phyloP scores from a whole-genome alignment of 2,888 invertebrate genomes.

The Trichopria drosophilae region DNA sequence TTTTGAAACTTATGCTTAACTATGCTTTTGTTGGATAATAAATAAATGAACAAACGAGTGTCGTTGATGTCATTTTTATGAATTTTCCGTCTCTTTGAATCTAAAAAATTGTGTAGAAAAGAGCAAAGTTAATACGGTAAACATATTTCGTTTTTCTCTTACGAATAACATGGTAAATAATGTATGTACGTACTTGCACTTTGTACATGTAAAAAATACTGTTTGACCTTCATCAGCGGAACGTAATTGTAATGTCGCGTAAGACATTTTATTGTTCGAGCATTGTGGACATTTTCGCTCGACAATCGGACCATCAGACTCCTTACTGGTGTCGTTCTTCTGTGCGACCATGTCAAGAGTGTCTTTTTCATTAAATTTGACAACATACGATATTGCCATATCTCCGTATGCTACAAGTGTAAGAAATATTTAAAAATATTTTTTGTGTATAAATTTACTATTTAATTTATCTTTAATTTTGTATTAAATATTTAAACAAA shows the following conservation, averaged over 20 bases:
- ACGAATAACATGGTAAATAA: conserved; percentile 2
- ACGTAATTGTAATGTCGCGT: conserved; percentile 89
- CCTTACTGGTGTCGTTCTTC: conserved; percentile 46
- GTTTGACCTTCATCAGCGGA: conserved; percentile 99
- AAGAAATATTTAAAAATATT: conserved; percentile 9
- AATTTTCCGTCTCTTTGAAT: conserved; percentile 76
- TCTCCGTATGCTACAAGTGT: conserved; percentile 65
- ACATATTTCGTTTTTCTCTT: too few species aligned
- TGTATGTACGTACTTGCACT: conserved; percentile 75
- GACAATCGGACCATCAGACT: conserved; percentile 76
- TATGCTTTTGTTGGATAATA: background rate
- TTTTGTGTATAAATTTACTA: background rate
- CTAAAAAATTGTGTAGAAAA: conserved; percentile 60
- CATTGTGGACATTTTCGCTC: conserved; percentile 85
- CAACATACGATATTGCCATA: conserved; percentile 69
- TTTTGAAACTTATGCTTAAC: background rate
- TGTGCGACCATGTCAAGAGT: conserved; percentile 56
- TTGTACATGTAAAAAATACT: conserved; percentile 94
- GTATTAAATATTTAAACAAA: background rate
- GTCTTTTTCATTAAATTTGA: conserved; percentile 70
- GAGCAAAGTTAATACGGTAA: conserved; percentile 1
- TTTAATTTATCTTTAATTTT: background rate
- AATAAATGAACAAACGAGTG: background rate
- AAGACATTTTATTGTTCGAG: conserved; percentile 89
- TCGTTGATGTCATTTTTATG: conserved; percentile 54